phyloP scores from a whole-genome alignment of 2,113 vertebrate species.

The Ailurus styani region DNA sequence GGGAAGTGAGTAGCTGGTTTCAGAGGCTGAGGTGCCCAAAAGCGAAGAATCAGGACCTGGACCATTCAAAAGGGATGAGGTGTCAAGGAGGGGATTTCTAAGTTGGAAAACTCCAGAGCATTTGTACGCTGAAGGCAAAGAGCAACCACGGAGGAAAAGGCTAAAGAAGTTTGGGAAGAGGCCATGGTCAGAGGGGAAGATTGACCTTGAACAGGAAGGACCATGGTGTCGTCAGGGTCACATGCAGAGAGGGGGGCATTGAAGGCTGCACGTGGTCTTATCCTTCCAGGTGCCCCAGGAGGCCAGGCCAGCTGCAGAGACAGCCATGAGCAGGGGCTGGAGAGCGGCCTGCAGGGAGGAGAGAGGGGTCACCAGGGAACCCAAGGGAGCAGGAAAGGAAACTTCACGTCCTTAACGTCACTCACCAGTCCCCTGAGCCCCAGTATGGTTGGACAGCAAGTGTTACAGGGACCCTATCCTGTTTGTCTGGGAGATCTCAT shows the following conservation, averaged over 20 bases:
- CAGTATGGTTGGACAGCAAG: background rate
- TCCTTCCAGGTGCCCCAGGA: background rate
- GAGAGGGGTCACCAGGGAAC: background rate
- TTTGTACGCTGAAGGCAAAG: background rate
- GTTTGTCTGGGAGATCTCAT: background rate
- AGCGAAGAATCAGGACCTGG: background rate
- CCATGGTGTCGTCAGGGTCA: background rate
- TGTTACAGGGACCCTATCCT: background rate
- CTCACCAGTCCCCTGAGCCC: background rate
- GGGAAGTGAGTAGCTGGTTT: background rate
- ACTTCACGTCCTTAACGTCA: background rate
- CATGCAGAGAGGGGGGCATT: background rate
- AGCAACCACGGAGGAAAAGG: background rate
- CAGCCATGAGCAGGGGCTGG: background rate
- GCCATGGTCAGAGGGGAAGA: background rate
- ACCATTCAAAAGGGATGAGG: background rate
- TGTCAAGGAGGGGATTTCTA: background rate
- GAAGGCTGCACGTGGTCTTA: background rate
- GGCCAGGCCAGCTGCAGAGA: background rate
- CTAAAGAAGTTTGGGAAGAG: background rate
- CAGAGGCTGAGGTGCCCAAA: background rate
- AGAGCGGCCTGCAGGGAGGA: background rate
- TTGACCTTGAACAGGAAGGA: background rate
- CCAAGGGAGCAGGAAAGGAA: background rate
- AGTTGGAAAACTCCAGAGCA: background rate